Base-by-base conservation (phyloP, 1,140 invertebrate species). In the Caerostris extrusa region DNA sequence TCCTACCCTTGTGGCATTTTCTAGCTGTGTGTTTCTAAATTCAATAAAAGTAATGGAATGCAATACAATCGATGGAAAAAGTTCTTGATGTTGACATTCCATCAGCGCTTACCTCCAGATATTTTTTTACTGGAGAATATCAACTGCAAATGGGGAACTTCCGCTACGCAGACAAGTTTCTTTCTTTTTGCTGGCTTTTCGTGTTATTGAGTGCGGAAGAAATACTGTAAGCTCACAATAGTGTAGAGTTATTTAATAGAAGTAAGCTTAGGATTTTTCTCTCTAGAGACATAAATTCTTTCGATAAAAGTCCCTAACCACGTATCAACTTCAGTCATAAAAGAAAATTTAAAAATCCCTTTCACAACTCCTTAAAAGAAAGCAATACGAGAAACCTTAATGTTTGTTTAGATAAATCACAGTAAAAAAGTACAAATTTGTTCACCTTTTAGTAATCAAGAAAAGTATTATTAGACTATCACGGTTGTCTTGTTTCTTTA, bases 41-140 rank as follows among this genome's bases (percentile, higher is more conserved):
- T 91, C 90, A 81, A 91, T 91, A 60, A 82, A 82, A 91, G 90
- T 91, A 64, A 91, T 91, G 90, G 90, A 91, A 82, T 91, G 71
- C 77, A 82, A 60, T 64, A 91, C 71, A 91, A 91, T 91, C 57
- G 71, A 91, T 91, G 53, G 57, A 58, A 71, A 82, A 50, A 91
- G 34, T 55, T 67, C 88, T 90, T 90, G 55, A 57, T 77, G 67
- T 71, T 90, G 88, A 71, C 88, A 90, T 90, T 90, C 88, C 69
- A 90, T 90, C 67, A 77, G 17, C 88, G 53, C n/a, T 56, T 56
- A 83, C 69, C 69, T 77, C 69, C 19, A 77, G 19, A 53, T 19
- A 77, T 77, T 77, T 77, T 53, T 77, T 77, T 34, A 34, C 69
- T 34, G 61, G 12, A 64, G 5, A 81, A 34, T 34, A 19, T 50